Evolutionary conservation across 2,888 invertebrate genomes (phyloP), one percentile per base, ranked within the genome.

Genomic region (Lepeophtheirus nordmannii): DNA sequence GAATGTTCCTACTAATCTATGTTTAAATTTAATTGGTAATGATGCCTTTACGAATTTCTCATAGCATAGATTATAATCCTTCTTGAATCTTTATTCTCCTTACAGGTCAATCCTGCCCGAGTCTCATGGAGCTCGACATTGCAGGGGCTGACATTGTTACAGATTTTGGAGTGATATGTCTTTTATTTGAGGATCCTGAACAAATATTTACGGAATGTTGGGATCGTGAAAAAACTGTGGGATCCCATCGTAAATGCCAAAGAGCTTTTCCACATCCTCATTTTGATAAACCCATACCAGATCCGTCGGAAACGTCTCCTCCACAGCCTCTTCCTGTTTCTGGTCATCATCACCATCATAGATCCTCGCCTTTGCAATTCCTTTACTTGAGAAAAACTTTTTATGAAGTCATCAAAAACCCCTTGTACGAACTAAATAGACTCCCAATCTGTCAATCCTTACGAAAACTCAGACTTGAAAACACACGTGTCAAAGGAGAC

Each of bases 1-100:
- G 37, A 66, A 66, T 60, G 66, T 66, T n/a, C 66, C 66, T 23
- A 66, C 58, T 41, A 66, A 66, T 61, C 22, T 61, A 38, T 58
- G 58, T 39, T 66, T 63, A 41, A 66, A 59, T 20, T 20, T 66
- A 23, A 46, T 66, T 12, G 59, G 60, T 41, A 46, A 30, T 30
- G 7, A 30, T 30, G 30, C 2, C 30, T 30, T 7, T 30, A 30
- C 2, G 8, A 46, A 1, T 46, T 17, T 46, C 5, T 46, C 53
- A 2, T 5, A 46, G 53, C 53, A 17, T 46, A 41, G 22, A 58
- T 58, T 10, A 58, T 22, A 3, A 58, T 7, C 17, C 14, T 3
- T 23, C 14, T 58, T 58, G 2, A 20, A 63, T 56, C 9, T 63
- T 63, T 20, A 39, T 63, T 40, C 46, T 53, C n/a, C 20, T 63